phyloP scores from a whole-genome alignment of 1,140 invertebrate genomes.

The Psix sp. region DNA sequence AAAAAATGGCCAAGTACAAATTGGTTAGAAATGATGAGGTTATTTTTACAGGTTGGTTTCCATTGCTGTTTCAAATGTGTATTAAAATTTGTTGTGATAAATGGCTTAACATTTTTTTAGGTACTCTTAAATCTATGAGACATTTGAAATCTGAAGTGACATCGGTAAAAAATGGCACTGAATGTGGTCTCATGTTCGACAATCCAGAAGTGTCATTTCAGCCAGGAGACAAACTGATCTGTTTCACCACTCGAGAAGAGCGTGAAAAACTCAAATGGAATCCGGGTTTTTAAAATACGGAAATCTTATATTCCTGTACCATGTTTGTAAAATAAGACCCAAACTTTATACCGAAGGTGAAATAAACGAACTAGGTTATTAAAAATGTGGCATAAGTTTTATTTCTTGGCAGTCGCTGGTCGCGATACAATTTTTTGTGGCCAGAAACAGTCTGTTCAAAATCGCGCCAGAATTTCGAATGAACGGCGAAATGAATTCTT shows the following conservation, averaged over 20 bases:
- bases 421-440: too few species aligned
- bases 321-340: background rate
- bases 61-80: background rate
- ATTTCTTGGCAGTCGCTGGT: too few species aligned
- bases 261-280: conserved; percentile 86
- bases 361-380: background rate
- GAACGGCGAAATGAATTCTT: conserved; percentile 7
- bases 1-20: conserved; percentile 83
- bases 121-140: conserved; percentile 86
- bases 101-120: conserved; percentile 72
- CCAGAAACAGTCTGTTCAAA: too few species aligned
- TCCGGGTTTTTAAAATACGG: conserved; percentile 91
- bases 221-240: conserved; percentile 87
- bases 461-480: conserved; percentile 28
- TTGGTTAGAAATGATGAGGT: conserved; percentile 84
- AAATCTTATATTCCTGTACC: too few species aligned
- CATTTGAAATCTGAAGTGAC: conserved; percentile 94
- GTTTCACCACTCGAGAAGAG: conserved; percentile 83
- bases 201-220: conserved; percentile 81
- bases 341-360: background rate
- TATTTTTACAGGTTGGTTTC: conserved; percentile 83
- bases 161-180: conserved; percentile 87
- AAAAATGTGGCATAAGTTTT: conserved; percentile 34
- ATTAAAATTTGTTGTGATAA: background rate
- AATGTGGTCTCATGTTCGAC: conserved; percentile 90